Evolutionary conservation across 2,888 invertebrate genomes (phyloP), one percentile per base, ranked within the genome.

Genomic region (Andrena marginata): DNA sequence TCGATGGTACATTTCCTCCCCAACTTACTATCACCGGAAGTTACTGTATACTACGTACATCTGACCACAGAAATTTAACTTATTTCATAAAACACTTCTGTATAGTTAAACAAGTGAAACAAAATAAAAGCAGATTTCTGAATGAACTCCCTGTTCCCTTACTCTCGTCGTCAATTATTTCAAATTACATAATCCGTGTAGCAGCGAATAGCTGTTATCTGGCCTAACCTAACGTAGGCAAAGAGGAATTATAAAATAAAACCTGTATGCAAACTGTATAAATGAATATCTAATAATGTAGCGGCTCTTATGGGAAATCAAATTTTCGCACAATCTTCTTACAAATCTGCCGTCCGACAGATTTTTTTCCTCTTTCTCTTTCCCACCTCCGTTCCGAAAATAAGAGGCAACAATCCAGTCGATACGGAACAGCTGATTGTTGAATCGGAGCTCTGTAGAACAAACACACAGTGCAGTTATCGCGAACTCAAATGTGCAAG

Each of bases 381-480:
- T 79, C n/a, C 49, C 49, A 64, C 35, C 35, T 59, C 2, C 23
- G 0, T 29, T 64, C n/a, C 49, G 2, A 1, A 70, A 77, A 1
- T 35, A 31, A 49, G 33, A 54, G 13, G n/a, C n/a, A 35, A 31
- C 29, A 69, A 13, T 51, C 20, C 5, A 31, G 8, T 29, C 1
- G 5, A 60, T 65, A 60, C 7, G 8, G 60, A 68, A 67, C 31
- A 71, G 60, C 70, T 67, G 65, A 80, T 77, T 71, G 20, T 35
- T 67, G 10, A 62, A 13, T 62, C 35, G 7, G n/a, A 29, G 49
- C 13, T 69, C 6, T 26, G 31, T 13, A n/a, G 49, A 59, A 35
- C 64, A 23, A 65, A 59, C 29, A 33, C 42, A 2, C 10, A 63
- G 23, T 68, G 31, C 33, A 48, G 20, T 63, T 76, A 65, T 75